Percentiles rank a stretch among this genome's conserved stretches.
Conservation (phyloP, 2,888 invertebrate genomes). For the Lissocephala sabroskyi region DNA sequence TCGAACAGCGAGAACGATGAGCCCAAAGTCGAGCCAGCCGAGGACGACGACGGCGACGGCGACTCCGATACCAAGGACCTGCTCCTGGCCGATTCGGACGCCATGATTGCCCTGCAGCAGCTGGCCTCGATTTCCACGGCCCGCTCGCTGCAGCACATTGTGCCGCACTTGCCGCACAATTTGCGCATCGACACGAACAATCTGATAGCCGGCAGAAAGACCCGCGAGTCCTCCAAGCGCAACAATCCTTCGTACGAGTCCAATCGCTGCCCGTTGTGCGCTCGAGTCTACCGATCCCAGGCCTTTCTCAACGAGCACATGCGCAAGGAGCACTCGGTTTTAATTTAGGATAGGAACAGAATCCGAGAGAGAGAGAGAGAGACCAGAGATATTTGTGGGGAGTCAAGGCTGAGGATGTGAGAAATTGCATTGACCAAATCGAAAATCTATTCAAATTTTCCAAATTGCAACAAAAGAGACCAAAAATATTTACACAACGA, state of each 20-base stretch:
- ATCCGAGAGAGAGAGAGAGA: too few relatives aligned
- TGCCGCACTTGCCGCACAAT: slow-evolving; percentile 58
- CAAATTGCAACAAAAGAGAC: slow-evolving; percentile 45
- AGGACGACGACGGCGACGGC: neutral
- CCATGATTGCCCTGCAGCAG: slow-evolving; percentile 68
- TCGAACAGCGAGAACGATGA: slow-evolving; percentile 43
- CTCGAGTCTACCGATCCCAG: slow-evolving; percentile 70
- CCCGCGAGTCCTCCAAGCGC: slow-evolving; percentile 58
- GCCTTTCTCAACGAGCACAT: slow-evolving; percentile 72
- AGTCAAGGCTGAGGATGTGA: too few relatives aligned
- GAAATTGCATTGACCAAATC: neutral
- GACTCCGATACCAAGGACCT: slow-evolving; percentile 21
- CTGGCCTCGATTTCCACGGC: slow-evolving; percentile 68
- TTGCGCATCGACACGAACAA: slow-evolving; percentile 52
- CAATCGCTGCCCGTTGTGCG: slow-evolving; percentile 71
- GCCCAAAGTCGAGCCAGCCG: slow-evolving; percentile 11
- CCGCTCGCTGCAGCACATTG: slow-evolving; percentile 55
- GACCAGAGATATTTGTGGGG: too few relatives aligned
- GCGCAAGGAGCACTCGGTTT: slow-evolving; percentile 72
- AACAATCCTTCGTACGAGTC: slow-evolving; percentile 60
- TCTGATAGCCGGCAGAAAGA: slow-evolving; percentile 47
- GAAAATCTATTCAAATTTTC: slow-evolving; percentile 18
- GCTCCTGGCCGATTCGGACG: slow-evolving; percentile 43
- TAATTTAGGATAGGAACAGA: slow-evolving; percentile 50
- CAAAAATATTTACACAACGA: slow-evolving; percentile 47